These are phyloP conservation scores for Apantesis nais DNA, from an alignment of 2,888 invertebrate genomes.

Conservation along the genomic window DNA sequence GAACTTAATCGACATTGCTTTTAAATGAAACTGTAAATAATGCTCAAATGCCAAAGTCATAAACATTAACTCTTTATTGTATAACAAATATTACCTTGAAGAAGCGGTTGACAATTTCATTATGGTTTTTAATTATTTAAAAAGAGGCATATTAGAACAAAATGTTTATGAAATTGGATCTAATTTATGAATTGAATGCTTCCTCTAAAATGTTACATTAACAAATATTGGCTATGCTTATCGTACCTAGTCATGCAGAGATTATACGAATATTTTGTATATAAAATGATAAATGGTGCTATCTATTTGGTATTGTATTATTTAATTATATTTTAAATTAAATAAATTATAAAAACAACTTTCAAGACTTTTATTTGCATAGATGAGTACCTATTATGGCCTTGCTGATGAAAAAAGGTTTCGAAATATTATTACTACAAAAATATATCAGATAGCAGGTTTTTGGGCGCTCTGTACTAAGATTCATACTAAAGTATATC, in stretches of 20 bases:
- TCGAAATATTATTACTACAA: not conserved
- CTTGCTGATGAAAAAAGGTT: not conserved
- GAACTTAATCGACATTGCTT: slow-evolving; percentile 66
- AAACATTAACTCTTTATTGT: slow-evolving; percentile 24
- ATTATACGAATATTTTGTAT: slow-evolving; percentile 79
- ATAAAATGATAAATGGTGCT: slow-evolving; percentile 73
- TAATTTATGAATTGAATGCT: slow-evolving; percentile 39
- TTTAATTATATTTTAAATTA: slow-evolving; percentile 72
- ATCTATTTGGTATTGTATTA: slow-evolving; percentile 67
- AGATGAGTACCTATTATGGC: too few relatives aligned
- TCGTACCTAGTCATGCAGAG: slow-evolving; percentile 76
- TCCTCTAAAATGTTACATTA: slow-evolving; percentile 54
- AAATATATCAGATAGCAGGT: too few relatives aligned
- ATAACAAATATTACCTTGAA: not conserved
- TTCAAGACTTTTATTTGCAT: slow-evolving; percentile 25
- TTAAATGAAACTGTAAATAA: slow-evolving; percentile 63
- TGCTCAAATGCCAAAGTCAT: slow-evolving; percentile 56
- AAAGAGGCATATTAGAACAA: slow-evolving; percentile 19
- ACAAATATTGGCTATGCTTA: slow-evolving; percentile 69
- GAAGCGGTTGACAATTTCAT: not conserved
- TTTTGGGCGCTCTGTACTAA: too few relatives aligned
- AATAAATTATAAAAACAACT: slow-evolving; percentile 70
- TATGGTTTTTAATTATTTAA: not conserved
- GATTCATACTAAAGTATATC: too few relatives aligned
- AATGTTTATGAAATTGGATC: slow-evolving; percentile 50